Evolutionary conservation across 2,797 vertebrate species (phyloP).

Genomic region (Diglossa cyanea): DNA sequence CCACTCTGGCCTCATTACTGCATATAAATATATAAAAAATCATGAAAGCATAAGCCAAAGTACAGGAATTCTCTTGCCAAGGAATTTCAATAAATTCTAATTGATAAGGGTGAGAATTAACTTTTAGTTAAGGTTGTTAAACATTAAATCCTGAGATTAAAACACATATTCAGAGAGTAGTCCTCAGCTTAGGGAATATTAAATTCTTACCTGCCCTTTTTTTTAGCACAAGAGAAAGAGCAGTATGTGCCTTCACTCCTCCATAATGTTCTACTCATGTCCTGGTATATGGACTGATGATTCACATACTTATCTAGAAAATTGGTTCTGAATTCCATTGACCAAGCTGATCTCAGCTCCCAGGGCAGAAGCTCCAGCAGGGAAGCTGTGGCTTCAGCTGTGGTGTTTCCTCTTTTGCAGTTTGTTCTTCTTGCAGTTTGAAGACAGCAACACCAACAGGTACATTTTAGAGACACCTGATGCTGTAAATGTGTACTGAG

Average conservation of each 20-base stretch:
- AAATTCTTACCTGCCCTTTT: neutral
- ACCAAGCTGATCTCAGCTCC: neutral
- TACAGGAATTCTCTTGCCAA: neutral
- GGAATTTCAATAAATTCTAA: neutral
- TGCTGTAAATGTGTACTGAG: neutral
- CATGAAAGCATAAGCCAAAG: neutral
- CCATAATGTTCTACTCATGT: neutral
- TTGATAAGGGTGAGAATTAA: neutral
- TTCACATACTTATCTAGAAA: neutral
- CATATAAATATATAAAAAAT: neutral
- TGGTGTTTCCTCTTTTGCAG: neutral
- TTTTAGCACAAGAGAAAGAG: neutral
- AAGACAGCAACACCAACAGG: neutral
- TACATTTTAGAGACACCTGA: neutral
- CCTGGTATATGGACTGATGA: neutral
- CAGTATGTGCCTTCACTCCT: neutral
- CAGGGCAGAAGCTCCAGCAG: neutral
- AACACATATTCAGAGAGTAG: neutral
- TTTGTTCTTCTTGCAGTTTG: neutral
- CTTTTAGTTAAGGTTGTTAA: neutral
- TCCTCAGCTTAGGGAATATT: neutral
- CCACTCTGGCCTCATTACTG: neutral
- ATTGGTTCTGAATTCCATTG: neutral
- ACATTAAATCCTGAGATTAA: neutral
- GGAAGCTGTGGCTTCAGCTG: neutral